Evolutionary conservation across 2,113 vertebrate species (phyloP), one percentile per base, ranked within the genome.

Genomic region (Microtus richardsoni): DNA sequence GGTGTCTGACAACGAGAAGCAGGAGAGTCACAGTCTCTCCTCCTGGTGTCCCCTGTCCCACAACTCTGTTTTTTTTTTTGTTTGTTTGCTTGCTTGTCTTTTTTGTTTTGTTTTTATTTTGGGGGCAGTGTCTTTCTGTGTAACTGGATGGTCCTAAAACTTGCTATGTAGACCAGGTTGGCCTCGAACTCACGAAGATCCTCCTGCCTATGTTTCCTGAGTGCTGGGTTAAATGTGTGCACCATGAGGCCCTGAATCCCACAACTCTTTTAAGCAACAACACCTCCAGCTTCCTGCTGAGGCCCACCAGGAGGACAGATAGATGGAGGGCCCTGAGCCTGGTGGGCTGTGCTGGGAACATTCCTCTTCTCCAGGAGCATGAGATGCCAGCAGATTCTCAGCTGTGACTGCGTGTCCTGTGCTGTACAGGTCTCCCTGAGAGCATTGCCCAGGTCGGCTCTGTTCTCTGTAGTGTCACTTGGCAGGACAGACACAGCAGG

Each of bases 1-100:
- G 1, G 97, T 98, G 74, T 94, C 99, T 99, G 97, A 30, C 4
- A 2, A 75, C 39, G 7, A 93, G 91, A 85, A 39, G 17, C 0
- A 62, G 64, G 30, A 17, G 39, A 36, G 22, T 88, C 89, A 94
- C 16, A 16, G 33, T 58, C 30, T 90, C 19, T 39, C 70, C 58
- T 52, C 62, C 39, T 9, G 74, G 22, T 22, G 39, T 7, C 47
- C 84, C 2, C 4, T 19, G 24, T 30, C 60, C 39, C 9, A 41
- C 41, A 54, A 12, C 54, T n/a, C 54, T n/a, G 36, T 24, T 7
- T 7, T 8, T 5, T 47, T 19, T 39, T 19, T 26, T 28, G 11
- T 26, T 22, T 47, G 7, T 26, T 24, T 39, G 54, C 4, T 54
- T 5, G 54, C 16, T 39, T 17, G 7, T 2, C 16, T 52, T 14